These are phyloP conservation scores for Poecilobothrus nobilitatus DNA, from an alignment of 2,888 invertebrate genomes.

Conservation along the genomic window DNA sequence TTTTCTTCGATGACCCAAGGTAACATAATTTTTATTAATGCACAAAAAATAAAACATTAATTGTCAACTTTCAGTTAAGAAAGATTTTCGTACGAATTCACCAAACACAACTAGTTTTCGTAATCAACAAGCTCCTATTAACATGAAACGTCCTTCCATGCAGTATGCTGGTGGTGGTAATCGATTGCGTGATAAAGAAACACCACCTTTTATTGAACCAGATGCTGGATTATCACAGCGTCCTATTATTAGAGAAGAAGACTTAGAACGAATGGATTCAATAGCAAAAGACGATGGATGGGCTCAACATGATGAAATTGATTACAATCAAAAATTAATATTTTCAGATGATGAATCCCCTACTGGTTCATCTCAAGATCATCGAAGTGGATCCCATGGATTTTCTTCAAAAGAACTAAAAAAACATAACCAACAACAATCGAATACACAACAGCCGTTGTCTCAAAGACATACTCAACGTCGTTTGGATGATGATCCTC, in stretches of 20 bases:
- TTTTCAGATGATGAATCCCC: slow-evolving; percentile 85
- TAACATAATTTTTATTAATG: background rate
- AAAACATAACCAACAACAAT: slow-evolving; percentile 19
- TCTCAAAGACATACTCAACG: slow-evolving; percentile 21
- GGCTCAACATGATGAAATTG: slow-evolving; percentile 87
- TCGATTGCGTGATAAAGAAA: slow-evolving; percentile 22
- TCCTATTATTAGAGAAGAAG: slow-evolving; percentile 88
- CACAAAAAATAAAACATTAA: too few relatives aligned
- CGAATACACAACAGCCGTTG: slow-evolving; percentile 20
- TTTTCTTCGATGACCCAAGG: background rate
- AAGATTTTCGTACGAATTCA: slow-evolving; percentile 31
- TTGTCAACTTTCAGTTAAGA: slow-evolving; percentile 16
- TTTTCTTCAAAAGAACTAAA: slow-evolving; percentile 25
- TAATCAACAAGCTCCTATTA: slow-evolving; percentile 8
- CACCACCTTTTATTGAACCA: slow-evolving; percentile 40
- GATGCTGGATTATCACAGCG: slow-evolving; percentile 61
- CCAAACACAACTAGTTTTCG: slow-evolving; percentile 22
- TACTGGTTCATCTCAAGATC: slow-evolving; percentile 24
- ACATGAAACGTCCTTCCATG: slow-evolving; percentile 18
- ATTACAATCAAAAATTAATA: slow-evolving; percentile 87
- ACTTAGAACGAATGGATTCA: slow-evolving; percentile 84
- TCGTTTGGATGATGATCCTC: slow-evolving; percentile 26
- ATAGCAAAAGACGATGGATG: slow-evolving; percentile 83
- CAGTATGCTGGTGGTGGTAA: slow-evolving; percentile 19
- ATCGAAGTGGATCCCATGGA: slow-evolving; percentile 22